A percentile compares a stretch with the other conserved stretches of the same genome.
Evolutionary conservation across 2,797 vertebrate genomes (phyloP).

Genomic region (Leptodactylus fallax): DNA sequence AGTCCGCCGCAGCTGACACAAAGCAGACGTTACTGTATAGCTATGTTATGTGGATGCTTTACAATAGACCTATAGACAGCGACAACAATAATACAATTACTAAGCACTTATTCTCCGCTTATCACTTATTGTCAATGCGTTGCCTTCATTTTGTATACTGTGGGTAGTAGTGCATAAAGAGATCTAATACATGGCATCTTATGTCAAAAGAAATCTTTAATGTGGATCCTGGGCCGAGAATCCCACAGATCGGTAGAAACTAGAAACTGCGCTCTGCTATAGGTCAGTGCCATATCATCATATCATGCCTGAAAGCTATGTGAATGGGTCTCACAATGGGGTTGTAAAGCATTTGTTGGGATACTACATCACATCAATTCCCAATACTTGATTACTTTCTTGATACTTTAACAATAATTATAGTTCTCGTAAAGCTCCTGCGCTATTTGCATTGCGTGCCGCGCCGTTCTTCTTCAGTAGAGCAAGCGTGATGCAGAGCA

Average conservation of each 20-base stretch:
- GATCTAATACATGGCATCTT: neutral
- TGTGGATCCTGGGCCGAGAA: neutral
- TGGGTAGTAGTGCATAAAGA: too few relatives aligned
- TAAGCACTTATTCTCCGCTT: neutral
- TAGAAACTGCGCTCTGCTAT: neutral
- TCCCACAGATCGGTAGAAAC: neutral
- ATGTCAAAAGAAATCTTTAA: neutral
- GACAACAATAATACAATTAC: neutral
- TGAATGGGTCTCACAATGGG: neutral
- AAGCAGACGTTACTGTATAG: conserved; percentile 1
- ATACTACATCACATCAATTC: too few relatives aligned
- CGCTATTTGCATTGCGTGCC: too few relatives aligned
- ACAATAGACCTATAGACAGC: too few relatives aligned
- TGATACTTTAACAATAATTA: too few relatives aligned
- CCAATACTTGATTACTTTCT: too few relatives aligned
- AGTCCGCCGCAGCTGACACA: conserved; percentile 1
- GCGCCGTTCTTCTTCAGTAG: too few relatives aligned
- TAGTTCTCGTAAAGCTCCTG: too few relatives aligned
- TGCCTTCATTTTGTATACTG: neutral
- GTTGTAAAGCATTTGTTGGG: neutral
- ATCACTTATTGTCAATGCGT: neutral
- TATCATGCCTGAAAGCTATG: neutral
- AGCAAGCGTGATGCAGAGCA: too few relatives aligned
- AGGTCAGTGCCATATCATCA: neutral
- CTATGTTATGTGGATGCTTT: neutral